These are phyloP conservation scores for Gymnogyps californianus DNA, from an alignment of 2,113 vertebrate species.

Conservation along the genomic window DNA sequence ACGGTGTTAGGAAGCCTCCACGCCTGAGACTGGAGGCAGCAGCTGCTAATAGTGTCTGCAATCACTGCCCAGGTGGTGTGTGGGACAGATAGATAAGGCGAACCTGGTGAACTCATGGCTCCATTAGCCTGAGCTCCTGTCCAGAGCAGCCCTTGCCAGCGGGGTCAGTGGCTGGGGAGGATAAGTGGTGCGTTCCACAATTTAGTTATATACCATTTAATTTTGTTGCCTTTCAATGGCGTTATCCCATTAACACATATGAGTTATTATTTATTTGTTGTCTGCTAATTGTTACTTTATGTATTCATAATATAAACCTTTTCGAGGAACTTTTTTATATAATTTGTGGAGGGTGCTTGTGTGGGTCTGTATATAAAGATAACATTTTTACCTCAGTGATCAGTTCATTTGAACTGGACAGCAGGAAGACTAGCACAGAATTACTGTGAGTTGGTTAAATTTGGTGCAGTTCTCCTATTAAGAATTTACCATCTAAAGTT, in stretches of 20 bases:
- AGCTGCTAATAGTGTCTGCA: not conserved
- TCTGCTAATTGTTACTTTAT: not conserved
- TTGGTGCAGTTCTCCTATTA: not conserved
- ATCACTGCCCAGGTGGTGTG: not conserved
- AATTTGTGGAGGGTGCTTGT: not conserved
- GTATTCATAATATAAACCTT: not conserved
- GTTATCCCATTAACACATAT: not conserved
- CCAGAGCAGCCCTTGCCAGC: not conserved
- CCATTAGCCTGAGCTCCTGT: not conserved
- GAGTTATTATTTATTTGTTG: not conserved
- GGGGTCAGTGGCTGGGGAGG: rapidly evolving
- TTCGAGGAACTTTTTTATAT: not conserved
- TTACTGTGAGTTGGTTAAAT: not conserved
- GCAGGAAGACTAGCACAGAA: not conserved
- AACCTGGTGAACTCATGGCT: not conserved
- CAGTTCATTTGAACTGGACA: not conserved
- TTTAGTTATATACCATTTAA: not conserved
- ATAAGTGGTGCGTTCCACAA: not conserved
- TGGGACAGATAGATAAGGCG: not conserved
- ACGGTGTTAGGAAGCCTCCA: not conserved
- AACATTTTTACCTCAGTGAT: not conserved
- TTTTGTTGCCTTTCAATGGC: not conserved
- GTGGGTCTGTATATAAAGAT: not conserved
- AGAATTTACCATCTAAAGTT: not conserved
- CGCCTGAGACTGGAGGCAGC: not conserved